Percentiles rank a stretch among this genome's conserved stretches.
Conservation (phyloP, 2,797 vertebrate genomes). For the Dendrocincla tyrannina region DNA sequence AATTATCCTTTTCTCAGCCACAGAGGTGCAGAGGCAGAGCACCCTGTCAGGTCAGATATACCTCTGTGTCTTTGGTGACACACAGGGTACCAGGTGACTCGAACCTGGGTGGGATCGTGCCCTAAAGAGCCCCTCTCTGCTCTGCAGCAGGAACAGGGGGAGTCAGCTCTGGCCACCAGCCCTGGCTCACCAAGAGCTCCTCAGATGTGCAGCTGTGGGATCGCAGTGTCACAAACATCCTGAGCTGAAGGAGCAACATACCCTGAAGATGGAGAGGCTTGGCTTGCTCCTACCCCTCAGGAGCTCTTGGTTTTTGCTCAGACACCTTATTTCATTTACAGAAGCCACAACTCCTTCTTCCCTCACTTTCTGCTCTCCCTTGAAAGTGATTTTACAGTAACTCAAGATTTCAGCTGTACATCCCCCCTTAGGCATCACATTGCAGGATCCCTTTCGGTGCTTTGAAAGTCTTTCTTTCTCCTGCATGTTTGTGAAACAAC, state of each 20-base stretch:
- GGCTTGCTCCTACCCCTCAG: background rate
- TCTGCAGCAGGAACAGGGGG: background rate
- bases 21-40: slow-evolving; percentile 7
- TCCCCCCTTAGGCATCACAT: background rate
- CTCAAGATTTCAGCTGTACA: background rate
- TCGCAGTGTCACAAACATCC: background rate
- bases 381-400: background rate
- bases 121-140: background rate
- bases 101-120: background rate
- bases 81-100: background rate
- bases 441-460: background rate
- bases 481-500: background rate
- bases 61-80: background rate
- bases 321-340: background rate
- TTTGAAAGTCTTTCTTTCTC: background rate
- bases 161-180: background rate
- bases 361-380: background rate
- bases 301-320: background rate
- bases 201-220: background rate
- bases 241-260: rapidly evolving
- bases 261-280: background rate
- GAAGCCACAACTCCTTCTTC: background rate
- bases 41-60: background rate
- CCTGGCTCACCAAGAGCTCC: background rate
- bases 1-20: slow-evolving; percentile 45